Percentiles rank a stretch among this genome's conserved stretches.
Conservation (phyloP, 2,888 invertebrate genomes). For the Orchestes rusci region DNA sequence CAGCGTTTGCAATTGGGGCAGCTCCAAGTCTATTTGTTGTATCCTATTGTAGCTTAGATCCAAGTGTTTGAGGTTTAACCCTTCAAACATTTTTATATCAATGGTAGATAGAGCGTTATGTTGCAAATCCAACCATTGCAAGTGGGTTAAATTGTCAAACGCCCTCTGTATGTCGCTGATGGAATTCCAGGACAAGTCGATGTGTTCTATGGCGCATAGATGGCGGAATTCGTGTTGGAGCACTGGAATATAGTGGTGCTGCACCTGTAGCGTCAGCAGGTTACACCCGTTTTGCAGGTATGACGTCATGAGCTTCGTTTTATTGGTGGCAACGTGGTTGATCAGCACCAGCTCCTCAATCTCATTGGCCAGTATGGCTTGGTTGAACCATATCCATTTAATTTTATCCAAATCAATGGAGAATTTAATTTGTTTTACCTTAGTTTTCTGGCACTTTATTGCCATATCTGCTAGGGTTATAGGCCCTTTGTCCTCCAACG, state of each 20-base stretch:
- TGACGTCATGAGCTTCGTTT: not conserved
- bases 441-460: slow-evolving; percentile 10
- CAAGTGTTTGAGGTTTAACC: slow-evolving; percentile 5
- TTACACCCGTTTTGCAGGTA: not conserved
- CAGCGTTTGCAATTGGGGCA: slow-evolving; percentile 5
- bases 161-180: slow-evolving; percentile 4
- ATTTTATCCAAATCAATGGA: slow-evolving; percentile 6
- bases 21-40: slow-evolving; percentile 1
- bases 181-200: slow-evolving; percentile 11
- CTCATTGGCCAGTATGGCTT: not conserved
- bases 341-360: not conserved
- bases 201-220: not conserved
- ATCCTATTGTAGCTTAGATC: slow-evolving; percentile 16
- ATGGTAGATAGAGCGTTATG: slow-evolving; percentile 8
- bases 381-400: not conserved
- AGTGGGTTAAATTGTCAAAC: slow-evolving; percentile 4
- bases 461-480: slow-evolving; percentile 10
- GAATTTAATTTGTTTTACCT: slow-evolving; percentile 6
- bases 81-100: not conserved
- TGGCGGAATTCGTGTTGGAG: not conserved
- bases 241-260: not conserved
- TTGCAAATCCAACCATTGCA: slow-evolving; percentile 6
- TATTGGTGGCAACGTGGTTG: not conserved
- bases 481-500: slow-evolving; percentile 8
- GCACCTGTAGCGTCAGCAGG: slow-evolving; percentile 9